Evolutionary conservation across 1,140 invertebrate genomes (phyloP).

Genomic region (Drosophila paulistorum): DNA sequence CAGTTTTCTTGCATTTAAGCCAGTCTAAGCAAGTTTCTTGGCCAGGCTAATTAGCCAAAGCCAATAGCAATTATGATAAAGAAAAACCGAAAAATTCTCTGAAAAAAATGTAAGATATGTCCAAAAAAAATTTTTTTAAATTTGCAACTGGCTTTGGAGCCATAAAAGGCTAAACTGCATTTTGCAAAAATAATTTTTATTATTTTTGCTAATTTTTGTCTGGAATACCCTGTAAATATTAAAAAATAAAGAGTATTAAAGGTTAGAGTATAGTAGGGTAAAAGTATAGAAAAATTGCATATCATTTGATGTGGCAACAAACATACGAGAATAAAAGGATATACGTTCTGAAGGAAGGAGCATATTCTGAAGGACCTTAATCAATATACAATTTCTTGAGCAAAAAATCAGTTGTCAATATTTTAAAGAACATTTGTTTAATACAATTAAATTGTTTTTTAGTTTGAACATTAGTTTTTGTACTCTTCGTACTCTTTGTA

Average conservation of each 20-base stretch:
- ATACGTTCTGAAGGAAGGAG: too few species aligned
- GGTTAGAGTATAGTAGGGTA: neutral
- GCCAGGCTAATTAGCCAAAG: constrained; percentile 51
- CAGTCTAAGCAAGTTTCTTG: constrained; percentile 37
- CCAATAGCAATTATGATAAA: constrained; percentile 57
- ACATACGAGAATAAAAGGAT: too few species aligned
- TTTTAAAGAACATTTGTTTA: too few species aligned
- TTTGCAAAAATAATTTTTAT: constrained; percentile 39
- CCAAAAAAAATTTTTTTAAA: constrained; percentile 14
- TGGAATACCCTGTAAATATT: neutral
- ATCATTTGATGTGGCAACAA: too few species aligned
- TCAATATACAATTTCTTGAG: too few species aligned
- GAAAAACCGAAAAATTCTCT: constrained; percentile 32
- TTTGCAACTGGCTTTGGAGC: constrained; percentile 57
- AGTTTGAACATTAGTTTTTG: too few species aligned
- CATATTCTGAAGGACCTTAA: too few species aligned
- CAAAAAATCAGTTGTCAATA: too few species aligned
- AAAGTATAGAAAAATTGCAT: neutral
- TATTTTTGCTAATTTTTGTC: constrained; percentile 41
- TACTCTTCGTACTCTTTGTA: too few species aligned
- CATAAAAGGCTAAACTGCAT: constrained; percentile 75
- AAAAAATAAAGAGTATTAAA: neutral
- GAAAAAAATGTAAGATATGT: constrained; percentile 41
- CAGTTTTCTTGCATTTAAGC: constrained; percentile 3
- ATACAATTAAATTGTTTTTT: too few species aligned